A percentile compares a stretch with the other conserved stretches of the same genome.
Conservation (phyloP, 2,113 vertebrate species). For the Riparia riparia region DNA sequence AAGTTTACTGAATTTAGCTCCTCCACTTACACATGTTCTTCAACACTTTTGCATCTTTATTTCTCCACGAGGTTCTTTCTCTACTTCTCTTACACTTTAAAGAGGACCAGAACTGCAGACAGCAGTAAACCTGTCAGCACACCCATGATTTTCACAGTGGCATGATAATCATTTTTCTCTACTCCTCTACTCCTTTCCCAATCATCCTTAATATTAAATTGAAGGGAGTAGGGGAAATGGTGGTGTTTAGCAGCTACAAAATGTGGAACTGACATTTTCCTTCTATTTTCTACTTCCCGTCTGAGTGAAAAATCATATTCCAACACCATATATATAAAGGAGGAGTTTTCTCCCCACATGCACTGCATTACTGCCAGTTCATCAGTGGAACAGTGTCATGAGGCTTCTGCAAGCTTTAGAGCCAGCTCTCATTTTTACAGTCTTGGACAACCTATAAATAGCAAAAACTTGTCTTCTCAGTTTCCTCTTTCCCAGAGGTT, state of each 20-base stretch:
- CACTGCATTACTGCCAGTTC: not conserved
- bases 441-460: not conserved
- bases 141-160: not conserved
- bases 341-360: not conserved
- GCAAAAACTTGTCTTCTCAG: not conserved
- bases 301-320: not conserved
- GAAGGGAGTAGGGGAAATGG: not conserved
- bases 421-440: not conserved
- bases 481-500: not conserved
- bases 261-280: not conserved
- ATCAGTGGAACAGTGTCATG: not conserved
- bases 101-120: conserved; percentile 17
- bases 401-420: not conserved
- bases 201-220: not conserved
- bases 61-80: not conserved
- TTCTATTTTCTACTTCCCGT: not conserved
- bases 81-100: conserved; percentile 47
- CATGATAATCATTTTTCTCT: conserved; percentile 9
- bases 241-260: not conserved
- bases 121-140: conserved; percentile 46
- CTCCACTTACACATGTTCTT: not conserved
- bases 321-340: not conserved
- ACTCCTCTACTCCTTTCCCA: not conserved
- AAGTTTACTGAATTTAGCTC: not conserved
- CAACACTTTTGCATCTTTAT: not conserved